Conservation (phyloP, 2,797 vertebrate genomes). For the Chrysocyon brachyurus region DNA sequence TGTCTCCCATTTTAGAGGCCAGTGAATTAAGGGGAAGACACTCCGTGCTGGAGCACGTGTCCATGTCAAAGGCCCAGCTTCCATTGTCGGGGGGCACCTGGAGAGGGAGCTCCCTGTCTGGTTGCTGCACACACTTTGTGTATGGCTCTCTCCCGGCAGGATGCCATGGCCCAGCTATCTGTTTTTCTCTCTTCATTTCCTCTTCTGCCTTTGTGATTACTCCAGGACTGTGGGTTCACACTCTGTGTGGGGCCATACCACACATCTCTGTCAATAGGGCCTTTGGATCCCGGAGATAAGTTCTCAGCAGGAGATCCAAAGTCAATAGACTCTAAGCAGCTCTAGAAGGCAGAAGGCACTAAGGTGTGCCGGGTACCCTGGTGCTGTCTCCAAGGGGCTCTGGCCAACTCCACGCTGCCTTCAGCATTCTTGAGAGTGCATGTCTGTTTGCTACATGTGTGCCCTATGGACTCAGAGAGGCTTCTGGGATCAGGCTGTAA, state of each 20-base stretch:
- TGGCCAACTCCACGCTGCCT: neutral
- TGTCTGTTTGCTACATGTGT: neutral
- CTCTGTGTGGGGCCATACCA: neutral
- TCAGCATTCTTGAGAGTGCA: neutral
- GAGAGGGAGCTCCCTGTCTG: neutral
- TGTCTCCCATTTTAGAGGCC: neutral
- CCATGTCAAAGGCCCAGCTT: neutral
- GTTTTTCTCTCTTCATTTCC: neutral
- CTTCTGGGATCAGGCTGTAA: neutral
- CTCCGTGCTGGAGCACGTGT: neutral
- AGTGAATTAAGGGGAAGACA: neutral
- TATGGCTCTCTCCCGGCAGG: too few relatives aligned
- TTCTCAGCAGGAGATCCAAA: slow-evolving; percentile 39
- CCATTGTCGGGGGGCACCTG: neutral
- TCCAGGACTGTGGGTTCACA: neutral
- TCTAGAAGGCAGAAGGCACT: neutral
- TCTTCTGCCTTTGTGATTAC: neutral
- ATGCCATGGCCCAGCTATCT: neutral
- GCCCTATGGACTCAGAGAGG: neutral
- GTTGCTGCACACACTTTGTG: neutral
- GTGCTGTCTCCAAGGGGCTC: neutral
- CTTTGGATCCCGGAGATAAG: slow-evolving; percentile 54
- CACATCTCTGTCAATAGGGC: slow-evolving; percentile 52
- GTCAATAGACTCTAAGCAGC: slow-evolving; percentile 8
- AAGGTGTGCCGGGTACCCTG: neutral